Evolutionary conservation across 2,888 invertebrate genomes (phyloP), one percentile per base, ranked within the genome.

Genomic region (Eristalis arbustorum): DNA sequence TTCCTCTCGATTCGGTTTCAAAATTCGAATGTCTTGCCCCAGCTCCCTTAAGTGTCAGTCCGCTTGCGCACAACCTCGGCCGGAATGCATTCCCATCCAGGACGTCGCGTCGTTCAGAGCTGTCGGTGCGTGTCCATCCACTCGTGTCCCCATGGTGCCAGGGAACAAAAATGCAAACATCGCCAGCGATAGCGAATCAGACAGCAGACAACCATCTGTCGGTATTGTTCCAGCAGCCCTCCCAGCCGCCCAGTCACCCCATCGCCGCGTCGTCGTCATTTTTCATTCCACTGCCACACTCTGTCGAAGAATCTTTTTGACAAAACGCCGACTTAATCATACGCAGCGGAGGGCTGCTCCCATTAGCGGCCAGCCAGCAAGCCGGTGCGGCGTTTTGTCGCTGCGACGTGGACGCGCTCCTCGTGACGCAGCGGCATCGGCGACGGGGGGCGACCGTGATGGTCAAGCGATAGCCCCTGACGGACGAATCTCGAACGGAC

Each of bases 311-410:
- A 72, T 87, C 85, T 87, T 75, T 87, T 83, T 82, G 85, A 87
- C 82, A 82, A 87, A 87, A 87, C 78, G 78, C 85, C 85, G 85
- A 77, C 85, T 71, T 74, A 71, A 78, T 82, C 76, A 57, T 14
- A 40, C 72, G 5, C 31, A 31, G 34, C 11, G 14, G 57, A 37
- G 59, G 69, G 40, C 66, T 62, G 80, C 64, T 62, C 57, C 74
- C 69, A 62, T 77, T 74, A 73, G n/a, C n/a, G n/a, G n/a, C 42
- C 40, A 31, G 42, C 31, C 73, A 77, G 49, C 73, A 61, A 74
- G 73, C 42, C 66, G 62, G 42, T 69, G 64, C 66, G 62, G 42
- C 73, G 64, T 78, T 75, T 83, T 87, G 82, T 81, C 77, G 68
- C 40, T 23, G 4, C 8, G 23, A 13, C 37, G 37, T 13, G 37